A percentile compares a stretch with the other conserved stretches of the same genome.
These are phyloP conservation scores for Pseudocheirus occidentalis DNA, from an alignment of 2,797 vertebrate species.

Conservation along the genomic window DNA sequence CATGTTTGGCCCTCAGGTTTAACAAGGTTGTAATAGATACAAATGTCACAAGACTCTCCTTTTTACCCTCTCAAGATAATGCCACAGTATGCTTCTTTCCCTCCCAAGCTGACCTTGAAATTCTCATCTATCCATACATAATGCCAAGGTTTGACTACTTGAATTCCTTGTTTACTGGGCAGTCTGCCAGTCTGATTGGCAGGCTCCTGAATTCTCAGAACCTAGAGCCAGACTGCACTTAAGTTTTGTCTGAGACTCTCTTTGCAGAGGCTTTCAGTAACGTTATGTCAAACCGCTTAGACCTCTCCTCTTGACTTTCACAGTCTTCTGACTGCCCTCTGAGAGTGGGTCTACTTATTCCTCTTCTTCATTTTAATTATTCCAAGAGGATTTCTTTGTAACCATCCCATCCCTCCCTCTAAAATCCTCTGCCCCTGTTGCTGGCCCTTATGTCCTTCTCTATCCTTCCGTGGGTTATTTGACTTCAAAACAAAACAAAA, in stretches of 20 bases:
- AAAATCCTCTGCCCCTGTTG: background rate
- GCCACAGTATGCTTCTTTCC: constrained; percentile 61
- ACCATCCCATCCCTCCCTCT: background rate
- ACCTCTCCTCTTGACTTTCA: background rate
- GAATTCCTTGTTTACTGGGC: constrained; percentile 78
- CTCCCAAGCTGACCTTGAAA: constrained; percentile 63
- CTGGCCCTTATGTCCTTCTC: background rate
- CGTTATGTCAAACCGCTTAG: accelerated
- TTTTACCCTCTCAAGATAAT: constrained; percentile 47
- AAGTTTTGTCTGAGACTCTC: background rate
- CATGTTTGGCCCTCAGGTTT: constrained; percentile 14
- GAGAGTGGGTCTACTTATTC: background rate
- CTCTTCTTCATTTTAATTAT: background rate
- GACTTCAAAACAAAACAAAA: background rate
- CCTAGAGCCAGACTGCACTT: constrained; percentile 26
- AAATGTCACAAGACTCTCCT: constrained; percentile 14
- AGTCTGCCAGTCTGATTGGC: constrained; percentile 73
- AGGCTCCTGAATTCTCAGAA: constrained; percentile 66
- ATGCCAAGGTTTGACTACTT: constrained; percentile 59
- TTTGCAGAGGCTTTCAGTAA: background rate
- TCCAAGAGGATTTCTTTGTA: background rate
- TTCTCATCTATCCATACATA: constrained; percentile 64
- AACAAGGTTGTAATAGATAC: constrained; percentile 41
- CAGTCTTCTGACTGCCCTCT: background rate
- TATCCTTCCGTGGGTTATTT: background rate